phyloP scores from a whole-genome alignment of 2,888 invertebrate genomes.

The Glomeris marginata region DNA sequence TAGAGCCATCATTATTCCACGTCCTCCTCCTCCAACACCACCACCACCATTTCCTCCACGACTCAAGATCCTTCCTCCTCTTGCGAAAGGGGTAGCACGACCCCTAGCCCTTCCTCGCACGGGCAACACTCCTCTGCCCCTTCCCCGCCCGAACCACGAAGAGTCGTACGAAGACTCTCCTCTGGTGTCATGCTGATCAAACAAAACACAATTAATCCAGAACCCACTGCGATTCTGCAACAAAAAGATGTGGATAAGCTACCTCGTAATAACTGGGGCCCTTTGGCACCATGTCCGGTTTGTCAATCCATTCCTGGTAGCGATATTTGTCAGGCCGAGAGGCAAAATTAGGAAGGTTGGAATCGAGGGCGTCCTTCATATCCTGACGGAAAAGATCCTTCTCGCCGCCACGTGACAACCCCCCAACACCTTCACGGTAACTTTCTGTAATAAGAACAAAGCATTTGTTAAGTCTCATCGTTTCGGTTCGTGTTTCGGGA shows the following conservation, averaged over 20 bases:
- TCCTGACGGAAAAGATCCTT: background rate
- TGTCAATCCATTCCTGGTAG: slow-evolving; percentile 23
- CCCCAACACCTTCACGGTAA: background rate
- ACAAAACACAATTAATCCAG: background rate
- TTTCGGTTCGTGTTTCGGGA: no score
- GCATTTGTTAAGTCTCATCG: no score
- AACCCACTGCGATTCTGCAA: no score
- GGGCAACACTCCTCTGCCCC: background rate
- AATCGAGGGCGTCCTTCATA: no score
- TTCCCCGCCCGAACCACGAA: slow-evolving; percentile 2
- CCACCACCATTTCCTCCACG: background rate
- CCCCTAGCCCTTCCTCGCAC: background rate
- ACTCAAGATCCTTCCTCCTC: background rate
- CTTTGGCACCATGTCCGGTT: slow-evolving; percentile 24
- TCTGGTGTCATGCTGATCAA: slow-evolving; percentile 9
- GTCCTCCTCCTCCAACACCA: slow-evolving; percentile 1
- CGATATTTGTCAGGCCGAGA: slow-evolving; percentile 22
- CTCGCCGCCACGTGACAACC: background rate
- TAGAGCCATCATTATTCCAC: background rate
- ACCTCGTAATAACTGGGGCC: slow-evolving; percentile 25
- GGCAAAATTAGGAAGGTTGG: slow-evolving; percentile 16
- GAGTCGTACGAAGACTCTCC: slow-evolving; percentile 1
- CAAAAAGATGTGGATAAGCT: background rate
- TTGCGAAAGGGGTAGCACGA: background rate
- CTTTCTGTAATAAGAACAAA: no score